Conservation (phyloP, 2,113 vertebrate species). For the Zosterops borbonicus region DNA sequence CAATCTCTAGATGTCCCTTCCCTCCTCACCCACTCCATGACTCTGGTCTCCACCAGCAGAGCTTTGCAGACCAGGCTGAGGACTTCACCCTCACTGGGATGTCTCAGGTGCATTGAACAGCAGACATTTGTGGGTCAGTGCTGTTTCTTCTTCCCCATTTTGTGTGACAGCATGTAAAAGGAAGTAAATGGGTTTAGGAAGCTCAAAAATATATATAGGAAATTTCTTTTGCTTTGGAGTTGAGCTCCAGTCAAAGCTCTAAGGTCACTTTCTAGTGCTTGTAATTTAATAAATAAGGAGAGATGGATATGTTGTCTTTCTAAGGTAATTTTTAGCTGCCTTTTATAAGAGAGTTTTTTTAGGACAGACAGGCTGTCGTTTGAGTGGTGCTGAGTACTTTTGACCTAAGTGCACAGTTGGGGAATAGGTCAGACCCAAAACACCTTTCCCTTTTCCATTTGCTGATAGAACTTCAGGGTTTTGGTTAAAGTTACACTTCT, state of each 20-base stretch:
- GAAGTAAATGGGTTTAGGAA: neutral
- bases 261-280: neutral
- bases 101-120: neutral
- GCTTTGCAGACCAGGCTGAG: neutral
- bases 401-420: neutral
- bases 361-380: neutral
- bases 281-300: conserved; percentile 14
- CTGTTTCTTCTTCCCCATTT: neutral
- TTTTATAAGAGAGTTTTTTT: neutral
- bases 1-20: neutral
- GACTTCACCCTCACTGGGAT: neutral
- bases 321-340: conserved; percentile 8
- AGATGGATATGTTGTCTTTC: neutral
- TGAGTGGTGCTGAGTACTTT: neutral
- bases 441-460: neutral
- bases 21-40: neutral
- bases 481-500: neutral
- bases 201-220: neutral
- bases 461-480: neutral
- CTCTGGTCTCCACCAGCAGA: neutral
- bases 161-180: neutral
- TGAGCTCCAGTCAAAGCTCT: neutral
- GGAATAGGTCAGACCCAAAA: neutral
- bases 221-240: neutral
- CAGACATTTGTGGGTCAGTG: neutral